phyloP scores from a whole-genome alignment of 2,888 invertebrate species.

The Heliconius cydno region DNA sequence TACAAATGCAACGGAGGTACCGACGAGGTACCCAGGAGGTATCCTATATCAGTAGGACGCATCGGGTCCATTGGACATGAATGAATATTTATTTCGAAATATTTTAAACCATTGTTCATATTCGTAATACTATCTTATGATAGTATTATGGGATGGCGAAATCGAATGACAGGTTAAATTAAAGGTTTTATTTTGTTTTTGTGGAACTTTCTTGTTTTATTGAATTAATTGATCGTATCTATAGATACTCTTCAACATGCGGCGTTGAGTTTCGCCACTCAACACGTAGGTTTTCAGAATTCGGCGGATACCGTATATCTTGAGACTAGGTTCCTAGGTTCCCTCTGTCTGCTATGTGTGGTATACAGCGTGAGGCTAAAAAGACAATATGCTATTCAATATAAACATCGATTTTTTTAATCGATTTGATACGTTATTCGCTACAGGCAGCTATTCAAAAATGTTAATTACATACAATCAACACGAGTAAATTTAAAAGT shows the following conservation, averaged over 20 bases:
- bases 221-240: neutral
- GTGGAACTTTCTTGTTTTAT: neutral
- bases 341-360: neutral
- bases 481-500: neutral
- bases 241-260: too few relatives aligned
- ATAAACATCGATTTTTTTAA: neutral
- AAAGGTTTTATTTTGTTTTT: slow-evolving; percentile 9
- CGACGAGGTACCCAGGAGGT: neutral
- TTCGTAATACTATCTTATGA: slow-evolving; percentile 52
- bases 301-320: too few relatives aligned
- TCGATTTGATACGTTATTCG: neutral
- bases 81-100: slow-evolving; percentile 79
- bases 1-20: slow-evolving; percentile 66
- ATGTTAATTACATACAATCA: slow-evolving; percentile 1
- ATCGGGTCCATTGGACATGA: slow-evolving; percentile 69
- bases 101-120: slow-evolving; percentile 71
- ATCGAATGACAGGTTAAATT: slow-evolving; percentile 48
- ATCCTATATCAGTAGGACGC: slow-evolving; percentile 65
- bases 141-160: slow-evolving; percentile 45
- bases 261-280: too few relatives aligned
- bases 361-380: neutral
- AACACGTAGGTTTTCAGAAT: too few relatives aligned
- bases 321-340: neutral
- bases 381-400: too few relatives aligned
- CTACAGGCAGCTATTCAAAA: neutral